Evolutionary conservation across 2,113 vertebrate species (phyloP).

Genomic region (Protomyctophum bolini): DNA sequence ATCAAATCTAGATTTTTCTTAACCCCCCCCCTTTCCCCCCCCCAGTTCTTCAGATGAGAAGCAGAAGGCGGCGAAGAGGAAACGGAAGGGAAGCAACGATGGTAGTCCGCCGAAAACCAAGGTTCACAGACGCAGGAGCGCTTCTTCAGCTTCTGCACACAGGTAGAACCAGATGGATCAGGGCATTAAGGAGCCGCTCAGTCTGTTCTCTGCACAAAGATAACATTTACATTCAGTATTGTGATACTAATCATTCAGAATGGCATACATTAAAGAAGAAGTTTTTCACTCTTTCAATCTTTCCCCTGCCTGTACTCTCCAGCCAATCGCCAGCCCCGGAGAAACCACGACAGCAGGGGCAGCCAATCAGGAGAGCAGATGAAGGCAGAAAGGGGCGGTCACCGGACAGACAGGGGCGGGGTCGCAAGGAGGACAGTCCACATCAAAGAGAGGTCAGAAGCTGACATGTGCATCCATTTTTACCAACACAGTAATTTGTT

Average conservation of each 20-base stretch:
- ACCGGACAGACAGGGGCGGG: slow-evolving; percentile 58
- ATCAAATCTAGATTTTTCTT: neutral
- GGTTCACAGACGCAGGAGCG: slow-evolving; percentile 43
- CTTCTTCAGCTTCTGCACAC: slow-evolving; percentile 68
- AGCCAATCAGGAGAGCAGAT: slow-evolving; percentile 38
- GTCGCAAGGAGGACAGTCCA: slow-evolving; percentile 53
- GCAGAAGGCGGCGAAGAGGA: slow-evolving; percentile 62
- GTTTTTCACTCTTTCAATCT: too few species aligned
- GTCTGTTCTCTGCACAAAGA: too few species aligned
- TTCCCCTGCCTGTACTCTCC: neutral
- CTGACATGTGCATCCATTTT: too few species aligned
- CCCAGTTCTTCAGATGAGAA: slow-evolving; percentile 74
- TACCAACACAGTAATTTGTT: neutral
- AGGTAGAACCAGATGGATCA: slow-evolving; percentile 53
- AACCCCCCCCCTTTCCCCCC: neutral
- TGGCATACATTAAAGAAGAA: too few species aligned
- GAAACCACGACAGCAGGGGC: slow-evolving; percentile 54
- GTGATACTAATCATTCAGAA: too few species aligned
- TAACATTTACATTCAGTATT: too few species aligned
- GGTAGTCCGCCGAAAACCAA: slow-evolving; percentile 62
- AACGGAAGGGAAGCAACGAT: slow-evolving; percentile 55
- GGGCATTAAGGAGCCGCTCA: too few species aligned
- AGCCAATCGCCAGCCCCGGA: slow-evolving; percentile 63
- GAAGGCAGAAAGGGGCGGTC: slow-evolving; percentile 64
- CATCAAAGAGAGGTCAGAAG: slow-evolving; percentile 57